Evolutionary conservation across 1,140 invertebrate genomes (phyloP), one percentile per base, ranked within the genome.

Genomic region (Archivesica marissinica): DNA sequence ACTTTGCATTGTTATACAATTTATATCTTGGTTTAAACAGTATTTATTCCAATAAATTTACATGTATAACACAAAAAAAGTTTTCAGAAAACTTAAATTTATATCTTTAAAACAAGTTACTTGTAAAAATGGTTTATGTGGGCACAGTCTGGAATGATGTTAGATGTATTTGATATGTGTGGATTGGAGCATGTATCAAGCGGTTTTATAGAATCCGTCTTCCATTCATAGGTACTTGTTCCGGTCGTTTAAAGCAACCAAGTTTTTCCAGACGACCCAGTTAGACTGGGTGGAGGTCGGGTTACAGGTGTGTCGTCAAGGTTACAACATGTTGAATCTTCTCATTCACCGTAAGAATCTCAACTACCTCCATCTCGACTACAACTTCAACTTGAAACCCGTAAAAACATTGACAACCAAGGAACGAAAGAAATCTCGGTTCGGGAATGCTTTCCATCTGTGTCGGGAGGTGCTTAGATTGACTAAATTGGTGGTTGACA

Each of bases 271-370:
- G 96, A 98, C 98, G 0, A 99, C 99, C 20, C 99, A 98, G 0
- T 95, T 99, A 79, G 99, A 99, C 94, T 99, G 99, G 99, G 99
- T 99, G 0, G 99, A 99, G 94, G 98, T 98, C 74, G 99, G 99
- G 35, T 94, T 99, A 7, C 95, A 96, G 95, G 99, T 99, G 0
- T 99, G 99, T 93, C 95, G 99, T 17, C 99, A 99, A 94, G 99
- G 99, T 17, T 99, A 99, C 94, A 99, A 99, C 93, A 99, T 99
- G 99, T 95, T 99, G 13, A 99, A 99, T 94, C 95, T 99, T 50
- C 95, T 99, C 61, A 99, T 99, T 92, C 99, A 99, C 95, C 96
- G 99, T 66, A 99, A 99, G 94, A 99, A 99, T 94, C 96, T 99
- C 11, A 99, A 99, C 93, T 99, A 99, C 93, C 95, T 99, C 38